Conservation (phyloP, 2,113 vertebrate species). For the Ochotona princeps region DNA sequence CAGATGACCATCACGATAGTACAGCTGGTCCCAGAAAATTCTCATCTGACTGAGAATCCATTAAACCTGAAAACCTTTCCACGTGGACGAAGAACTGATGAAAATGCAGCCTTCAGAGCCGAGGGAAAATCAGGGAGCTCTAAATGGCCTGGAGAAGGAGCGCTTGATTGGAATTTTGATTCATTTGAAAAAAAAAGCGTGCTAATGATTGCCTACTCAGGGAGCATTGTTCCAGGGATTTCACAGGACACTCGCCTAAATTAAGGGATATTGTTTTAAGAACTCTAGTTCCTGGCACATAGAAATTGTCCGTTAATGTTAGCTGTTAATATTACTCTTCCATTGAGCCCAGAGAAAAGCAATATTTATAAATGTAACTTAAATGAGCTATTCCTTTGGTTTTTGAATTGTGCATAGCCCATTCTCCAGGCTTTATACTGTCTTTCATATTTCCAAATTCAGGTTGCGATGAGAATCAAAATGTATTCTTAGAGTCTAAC, state of each 20-base stretch:
- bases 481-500: neutral
- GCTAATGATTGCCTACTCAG: conserved; percentile 3
- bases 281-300: neutral
- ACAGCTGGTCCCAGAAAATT: conserved; percentile 48
- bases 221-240: neutral
- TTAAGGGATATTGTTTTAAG: conserved; percentile 34
- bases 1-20: neutral
- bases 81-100: neutral
- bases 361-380: conserved; percentile 58
- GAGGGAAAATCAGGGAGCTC: conserved; percentile 50
- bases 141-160: conserved; percentile 40
- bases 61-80: neutral
- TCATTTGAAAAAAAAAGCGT: conserved; percentile 38
- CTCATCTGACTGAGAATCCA: conserved; percentile 50
- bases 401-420: conserved; percentile 38
- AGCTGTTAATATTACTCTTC: conserved; percentile 31
- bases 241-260: neutral
- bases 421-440: neutral
- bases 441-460: neutral
- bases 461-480: neutral
- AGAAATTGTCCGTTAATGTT: conserved; percentile 45
- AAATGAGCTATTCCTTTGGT: conserved; percentile 42
- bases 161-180: conserved; percentile 56
- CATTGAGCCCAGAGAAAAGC: conserved; percentile 56
- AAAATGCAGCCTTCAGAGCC: conserved; percentile 50